phyloP scores from a whole-genome alignment of 2,797 vertebrate genomes.

The Arctocebus calabarensis region DNA sequence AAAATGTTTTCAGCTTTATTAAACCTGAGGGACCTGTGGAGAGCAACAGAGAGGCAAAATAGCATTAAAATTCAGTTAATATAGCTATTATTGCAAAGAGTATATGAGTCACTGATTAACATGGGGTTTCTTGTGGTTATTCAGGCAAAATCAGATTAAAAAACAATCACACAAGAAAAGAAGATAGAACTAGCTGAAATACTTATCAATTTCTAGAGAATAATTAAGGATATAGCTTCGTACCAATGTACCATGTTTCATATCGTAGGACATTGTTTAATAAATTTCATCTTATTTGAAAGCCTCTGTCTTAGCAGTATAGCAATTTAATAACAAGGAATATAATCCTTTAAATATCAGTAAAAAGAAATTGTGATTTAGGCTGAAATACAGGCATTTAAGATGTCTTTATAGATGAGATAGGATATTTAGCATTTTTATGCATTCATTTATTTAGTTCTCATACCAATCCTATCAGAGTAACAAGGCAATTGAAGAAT shows the following conservation, averaged over 20 bases:
- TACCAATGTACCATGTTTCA: neutral
- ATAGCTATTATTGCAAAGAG: slow-evolving; percentile 81
- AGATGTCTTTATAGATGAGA: neutral
- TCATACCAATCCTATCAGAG: neutral
- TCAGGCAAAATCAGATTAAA: slow-evolving; percentile 69
- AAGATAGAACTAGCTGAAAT: neutral
- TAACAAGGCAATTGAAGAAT: neutral
- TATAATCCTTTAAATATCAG: neutral
- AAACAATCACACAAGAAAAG: slow-evolving; percentile 40
- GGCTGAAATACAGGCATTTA: neutral
- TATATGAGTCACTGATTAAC: slow-evolving; percentile 70
- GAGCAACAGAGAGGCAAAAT: slow-evolving; percentile 81
- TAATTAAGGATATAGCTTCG: slow-evolving; percentile 4
- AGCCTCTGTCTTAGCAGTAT: neutral
- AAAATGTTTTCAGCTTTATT: slow-evolving; percentile 88
- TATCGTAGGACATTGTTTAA: neutral
- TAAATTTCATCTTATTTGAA: neutral
- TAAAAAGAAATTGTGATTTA: neutral
- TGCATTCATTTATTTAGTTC: neutral
- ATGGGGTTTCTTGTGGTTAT: slow-evolving; percentile 60
- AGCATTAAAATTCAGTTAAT: slow-evolving; percentile 86
- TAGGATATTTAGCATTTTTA: neutral
- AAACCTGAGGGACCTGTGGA: slow-evolving; percentile 85
- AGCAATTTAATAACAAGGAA: neutral
- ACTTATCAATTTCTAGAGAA: slow-evolving; percentile 5